These are phyloP conservation scores for Dysmachus trigonus DNA, from an alignment of 2,888 invertebrate species.

Conservation along the genomic window DNA sequence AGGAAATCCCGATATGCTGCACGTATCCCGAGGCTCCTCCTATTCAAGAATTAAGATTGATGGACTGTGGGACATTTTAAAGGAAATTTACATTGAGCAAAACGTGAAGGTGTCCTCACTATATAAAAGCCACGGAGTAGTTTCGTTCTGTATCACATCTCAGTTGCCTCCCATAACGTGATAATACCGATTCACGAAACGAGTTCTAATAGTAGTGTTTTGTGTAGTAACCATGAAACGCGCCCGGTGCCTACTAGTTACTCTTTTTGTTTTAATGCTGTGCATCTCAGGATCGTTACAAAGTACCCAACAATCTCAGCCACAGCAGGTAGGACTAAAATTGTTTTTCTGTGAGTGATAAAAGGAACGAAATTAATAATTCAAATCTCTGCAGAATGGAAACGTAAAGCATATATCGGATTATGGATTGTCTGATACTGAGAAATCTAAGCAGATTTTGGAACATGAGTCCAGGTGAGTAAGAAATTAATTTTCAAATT, in stretches of 20 bases:
- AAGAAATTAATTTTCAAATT: not conserved
- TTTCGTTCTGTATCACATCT: not conserved
- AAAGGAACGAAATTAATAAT: not conserved
- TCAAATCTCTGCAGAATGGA: not conserved
- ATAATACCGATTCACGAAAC: not conserved
- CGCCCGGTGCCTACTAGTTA: not conserved
- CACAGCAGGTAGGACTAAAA: not conserved
- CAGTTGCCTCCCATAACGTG: not conserved
- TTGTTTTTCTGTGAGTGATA: not conserved
- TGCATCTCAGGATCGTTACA: not conserved
- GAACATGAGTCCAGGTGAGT: not conserved
- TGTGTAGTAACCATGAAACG: not conserved
- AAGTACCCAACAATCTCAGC: not conserved
- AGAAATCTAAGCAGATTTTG: not conserved
- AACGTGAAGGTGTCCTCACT: not conserved
- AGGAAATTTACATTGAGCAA: not conserved
- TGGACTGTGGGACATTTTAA: not conserved
- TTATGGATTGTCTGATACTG: not conserved
- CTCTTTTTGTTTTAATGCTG: not conserved
- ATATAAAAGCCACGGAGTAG: not conserved
- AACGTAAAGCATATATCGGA: not conserved
- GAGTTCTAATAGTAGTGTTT: not conserved
- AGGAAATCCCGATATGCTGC: not conserved
- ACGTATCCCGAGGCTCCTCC: not conserved
- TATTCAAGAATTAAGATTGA: conserved; percentile 35